phyloP scores from a whole-genome alignment of 2,888 invertebrate species.

The Muscina levida region DNA sequence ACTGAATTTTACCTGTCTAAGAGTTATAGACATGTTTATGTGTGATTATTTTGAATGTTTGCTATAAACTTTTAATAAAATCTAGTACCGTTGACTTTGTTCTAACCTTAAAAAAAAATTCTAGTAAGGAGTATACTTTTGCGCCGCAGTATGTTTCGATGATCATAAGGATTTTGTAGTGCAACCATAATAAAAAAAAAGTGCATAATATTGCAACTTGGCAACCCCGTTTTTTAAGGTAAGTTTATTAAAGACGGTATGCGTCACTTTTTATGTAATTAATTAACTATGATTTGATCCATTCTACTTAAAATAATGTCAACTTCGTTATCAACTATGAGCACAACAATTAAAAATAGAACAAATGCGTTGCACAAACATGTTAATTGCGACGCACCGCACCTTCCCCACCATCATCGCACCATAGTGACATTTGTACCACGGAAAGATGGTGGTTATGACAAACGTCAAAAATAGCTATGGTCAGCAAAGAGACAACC shows the following conservation, averaged over 20 bases:
- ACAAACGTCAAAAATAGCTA: constrained; percentile 25
- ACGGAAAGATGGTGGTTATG: neutral
- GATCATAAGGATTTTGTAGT: too few relatives aligned
- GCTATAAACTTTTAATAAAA: too few relatives aligned
- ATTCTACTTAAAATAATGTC: constrained; percentile 43
- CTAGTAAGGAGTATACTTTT: too few relatives aligned
- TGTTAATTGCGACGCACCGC: constrained; percentile 7
- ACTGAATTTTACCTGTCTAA: too few relatives aligned
- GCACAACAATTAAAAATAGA: constrained; percentile 25
- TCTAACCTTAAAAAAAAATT: too few relatives aligned
- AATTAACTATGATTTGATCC: constrained; percentile 58
- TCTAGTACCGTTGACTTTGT: too few relatives aligned
- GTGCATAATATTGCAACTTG: too few relatives aligned
- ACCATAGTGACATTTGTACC: neutral
- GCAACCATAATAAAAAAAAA: too few relatives aligned
- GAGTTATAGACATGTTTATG: too few relatives aligned
- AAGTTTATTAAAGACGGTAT: constrained; percentile 45
- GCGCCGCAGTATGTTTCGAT: too few relatives aligned
- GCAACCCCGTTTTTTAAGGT: constrained; percentile 47
- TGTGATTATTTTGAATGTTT: too few relatives aligned
- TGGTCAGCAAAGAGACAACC: constrained; percentile 13
- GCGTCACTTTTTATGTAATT: constrained; percentile 66
- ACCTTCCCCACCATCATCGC: neutral
- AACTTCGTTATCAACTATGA: constrained; percentile 11
- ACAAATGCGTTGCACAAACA: constrained; percentile 25